Evolutionary conservation across 1,140 invertebrate genomes (phyloP).

Genomic region (Acromyrmex echinatior): DNA sequence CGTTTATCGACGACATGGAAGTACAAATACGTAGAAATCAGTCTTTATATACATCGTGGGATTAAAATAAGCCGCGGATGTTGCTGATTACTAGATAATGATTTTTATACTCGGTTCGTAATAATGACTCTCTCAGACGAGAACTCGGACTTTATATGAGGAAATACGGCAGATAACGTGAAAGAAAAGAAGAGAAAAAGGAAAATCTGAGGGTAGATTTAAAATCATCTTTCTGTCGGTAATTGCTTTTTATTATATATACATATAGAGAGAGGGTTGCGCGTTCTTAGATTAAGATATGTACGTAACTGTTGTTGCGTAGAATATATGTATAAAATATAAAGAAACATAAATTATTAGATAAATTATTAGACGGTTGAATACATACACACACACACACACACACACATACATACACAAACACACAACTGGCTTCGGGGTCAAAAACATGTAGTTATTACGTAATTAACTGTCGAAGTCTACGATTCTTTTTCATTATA

Average conservation of each 20-base stretch:
- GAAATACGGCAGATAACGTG: not conserved
- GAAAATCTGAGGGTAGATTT: conserved; percentile 19
- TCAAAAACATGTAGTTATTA: conserved; percentile 49
- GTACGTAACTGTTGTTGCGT: conserved; percentile 47
- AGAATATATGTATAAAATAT: conserved; percentile 51
- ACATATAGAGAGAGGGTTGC: conserved; percentile 1
- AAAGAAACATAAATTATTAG: conserved; percentile 13
- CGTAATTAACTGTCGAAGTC: conserved; percentile 27
- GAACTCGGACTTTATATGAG: conserved; percentile 9
- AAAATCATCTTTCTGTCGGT: conserved; percentile 46
- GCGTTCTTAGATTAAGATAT: conserved; percentile 53
- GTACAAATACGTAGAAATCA: conserved; percentile 58
- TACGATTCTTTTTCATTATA: conserved; percentile 22
- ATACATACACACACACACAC: not conserved
- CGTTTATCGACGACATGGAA: conserved; percentile 35
- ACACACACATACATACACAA: not conserved
- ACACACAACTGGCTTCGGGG: conserved; percentile 35
- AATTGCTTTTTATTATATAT: conserved; percentile 38
- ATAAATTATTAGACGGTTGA: conserved; percentile 13
- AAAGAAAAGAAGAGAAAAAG: conserved; percentile 18
- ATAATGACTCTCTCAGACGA: conserved; percentile 28
- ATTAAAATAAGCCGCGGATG: conserved; percentile 14
- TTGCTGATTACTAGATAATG: conserved; percentile 19
- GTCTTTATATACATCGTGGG: conserved; percentile 31
- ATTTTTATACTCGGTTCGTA: conserved; percentile 41